Conservation (phyloP, 2,113 vertebrate species). For the Triplophysa siluroides region DNA sequence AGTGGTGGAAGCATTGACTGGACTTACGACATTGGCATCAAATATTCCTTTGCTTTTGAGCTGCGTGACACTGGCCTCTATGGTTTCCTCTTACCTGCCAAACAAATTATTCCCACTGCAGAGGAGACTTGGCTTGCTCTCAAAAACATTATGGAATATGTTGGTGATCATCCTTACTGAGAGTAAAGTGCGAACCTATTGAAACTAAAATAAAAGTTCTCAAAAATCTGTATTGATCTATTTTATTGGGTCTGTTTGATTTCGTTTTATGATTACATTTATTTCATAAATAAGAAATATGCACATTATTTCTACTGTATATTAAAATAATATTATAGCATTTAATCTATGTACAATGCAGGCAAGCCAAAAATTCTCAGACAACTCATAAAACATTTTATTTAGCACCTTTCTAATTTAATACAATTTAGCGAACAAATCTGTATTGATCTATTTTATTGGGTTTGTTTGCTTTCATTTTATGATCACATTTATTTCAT, state of each 20-base stretch:
- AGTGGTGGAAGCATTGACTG: slow-evolving; percentile 88
- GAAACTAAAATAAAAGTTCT: slow-evolving; percentile 34
- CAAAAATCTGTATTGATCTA: background rate
- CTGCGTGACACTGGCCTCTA: slow-evolving; percentile 86
- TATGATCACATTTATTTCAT: too few species aligned
- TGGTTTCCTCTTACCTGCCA: slow-evolving; percentile 89
- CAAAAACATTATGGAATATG: slow-evolving; percentile 82
- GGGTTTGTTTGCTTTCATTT: too few species aligned
- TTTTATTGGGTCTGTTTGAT: too few species aligned
- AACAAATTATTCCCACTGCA: slow-evolving; percentile 87
- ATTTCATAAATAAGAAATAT: too few species aligned
- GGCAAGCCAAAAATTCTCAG: too few species aligned
- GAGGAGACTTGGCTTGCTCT: slow-evolving; percentile 88
- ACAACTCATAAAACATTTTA: too few species aligned
- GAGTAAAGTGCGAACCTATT: background rate
- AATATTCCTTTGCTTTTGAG: slow-evolving; percentile 93
- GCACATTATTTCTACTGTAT: too few species aligned
- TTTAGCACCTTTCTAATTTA: too few species aligned
- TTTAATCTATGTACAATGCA: too few species aligned
- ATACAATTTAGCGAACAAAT: too few species aligned
- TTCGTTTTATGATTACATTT: too few species aligned
- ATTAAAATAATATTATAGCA: too few species aligned
- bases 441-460: background rate
- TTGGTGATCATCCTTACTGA: slow-evolving; percentile 78
- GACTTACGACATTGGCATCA: slow-evolving; percentile 88